Evolutionary conservation across 2,888 invertebrate species (phyloP), one percentile per base, ranked within the genome.

Genomic region (Alsophila aescularia): DNA sequence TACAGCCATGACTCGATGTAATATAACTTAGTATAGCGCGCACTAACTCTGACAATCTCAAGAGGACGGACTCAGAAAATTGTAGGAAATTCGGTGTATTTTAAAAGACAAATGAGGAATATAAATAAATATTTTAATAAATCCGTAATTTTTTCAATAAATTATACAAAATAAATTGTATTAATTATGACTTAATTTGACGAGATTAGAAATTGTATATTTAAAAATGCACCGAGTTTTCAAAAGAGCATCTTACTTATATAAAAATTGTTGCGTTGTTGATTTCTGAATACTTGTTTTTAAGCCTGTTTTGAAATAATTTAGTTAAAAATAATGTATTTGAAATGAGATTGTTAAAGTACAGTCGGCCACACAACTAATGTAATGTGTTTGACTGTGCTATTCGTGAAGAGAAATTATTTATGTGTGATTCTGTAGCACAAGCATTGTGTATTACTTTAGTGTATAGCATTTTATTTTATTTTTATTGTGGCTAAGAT

Each of bases 401-500:
- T 74, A 75, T 78, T 75, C 41, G 83, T 83, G 80, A 78, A 81
- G 78, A 81, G 80, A 86, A 80, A 85, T 87, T 89, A 90, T 90
- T 89, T 90, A 90, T 90, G 89, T 90, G 90, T 90, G 90, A 91
- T 90, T 86, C 81, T 75, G 76, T 88, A 87, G 83, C 73, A 75
- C 73, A 72, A 63, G 56, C 70, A 68, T 53, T 53, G 61, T 77
- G 71, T 75, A 72, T 65, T 29, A 80, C 74, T 79, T 67, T 85
- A 85, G 81, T 83, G 77, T 84, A 84, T 83, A 86, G 81, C 78
- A 79, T 81, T 76, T 74, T 76, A 75, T 70, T 67, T 58, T 61
- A 39, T 49, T 54, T 64, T 56, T 61, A 50, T 58, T 53, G 57
- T 52, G 32, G n/a, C 43, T 56, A 35, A 55, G 49, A 43, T 52